Evolutionary conservation across 2,113 vertebrate species (phyloP).

Genomic region (Patagioenas fasciata): DNA sequence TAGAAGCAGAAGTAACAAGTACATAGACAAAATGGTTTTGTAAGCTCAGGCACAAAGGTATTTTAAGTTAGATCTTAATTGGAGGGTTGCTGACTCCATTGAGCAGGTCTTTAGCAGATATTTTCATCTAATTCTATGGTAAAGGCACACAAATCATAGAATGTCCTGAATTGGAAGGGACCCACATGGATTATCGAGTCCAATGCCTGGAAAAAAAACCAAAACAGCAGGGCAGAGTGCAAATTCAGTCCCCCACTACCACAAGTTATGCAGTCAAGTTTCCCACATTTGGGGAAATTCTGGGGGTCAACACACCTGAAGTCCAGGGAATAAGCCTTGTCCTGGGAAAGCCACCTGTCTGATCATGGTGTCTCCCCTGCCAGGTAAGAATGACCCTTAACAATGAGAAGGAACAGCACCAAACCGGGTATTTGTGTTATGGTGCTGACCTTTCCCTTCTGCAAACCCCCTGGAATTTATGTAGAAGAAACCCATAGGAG

Average conservation of each 20-base stretch:
- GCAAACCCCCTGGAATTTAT: background rate
- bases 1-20: background rate
- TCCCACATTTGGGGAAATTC: too few species aligned
- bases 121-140: background rate
- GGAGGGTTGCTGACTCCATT: background rate
- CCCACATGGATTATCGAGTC: too few species aligned
- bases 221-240: too few species aligned
- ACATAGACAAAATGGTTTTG: background rate
- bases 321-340: background rate
- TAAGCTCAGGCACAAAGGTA: background rate
- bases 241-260: too few species aligned
- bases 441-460: background rate
- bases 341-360: slow-evolving; percentile 31
- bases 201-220: too few species aligned
- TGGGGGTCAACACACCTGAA: too few species aligned
- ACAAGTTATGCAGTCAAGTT: too few species aligned
- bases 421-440: background rate
- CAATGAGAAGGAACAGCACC: background rate
- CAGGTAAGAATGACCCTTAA: background rate
- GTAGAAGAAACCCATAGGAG: background rate
- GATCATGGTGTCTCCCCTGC: background rate
- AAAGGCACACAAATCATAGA: background rate
- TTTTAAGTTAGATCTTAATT: background rate
- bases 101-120: background rate
- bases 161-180: too few species aligned